Percentiles rank a stretch among this genome's conserved stretches.
These are phyloP conservation scores for Cremastinae sp. DNA, from an alignment of 2,888 invertebrate species.

Conservation along the genomic window DNA sequence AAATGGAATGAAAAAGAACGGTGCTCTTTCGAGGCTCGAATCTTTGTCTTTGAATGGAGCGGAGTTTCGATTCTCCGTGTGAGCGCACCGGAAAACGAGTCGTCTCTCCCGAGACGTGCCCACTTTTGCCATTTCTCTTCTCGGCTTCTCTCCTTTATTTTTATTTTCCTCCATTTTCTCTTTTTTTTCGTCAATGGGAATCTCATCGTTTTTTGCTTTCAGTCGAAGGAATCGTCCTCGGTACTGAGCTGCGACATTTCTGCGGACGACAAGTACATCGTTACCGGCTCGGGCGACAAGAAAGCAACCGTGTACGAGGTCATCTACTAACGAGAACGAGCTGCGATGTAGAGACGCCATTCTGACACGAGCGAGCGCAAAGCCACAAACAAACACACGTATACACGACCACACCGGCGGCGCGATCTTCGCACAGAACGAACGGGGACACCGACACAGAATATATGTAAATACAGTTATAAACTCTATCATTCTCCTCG, in stretches of 20 bases:
- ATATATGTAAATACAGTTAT: constrained; percentile 67
- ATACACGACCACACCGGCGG: neutral
- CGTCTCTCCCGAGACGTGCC: too few relatives aligned
- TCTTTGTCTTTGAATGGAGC: too few relatives aligned
- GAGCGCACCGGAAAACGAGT: too few relatives aligned
- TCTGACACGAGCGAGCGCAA: constrained; percentile 13
- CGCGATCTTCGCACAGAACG: constrained; percentile 24
- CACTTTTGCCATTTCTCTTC: too few relatives aligned
- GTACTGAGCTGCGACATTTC: constrained; percentile 99
- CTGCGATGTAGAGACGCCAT: constrained; percentile 29
- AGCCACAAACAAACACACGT: constrained; percentile 27
- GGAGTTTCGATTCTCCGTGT: too few relatives aligned
- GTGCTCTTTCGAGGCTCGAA: too few relatives aligned
- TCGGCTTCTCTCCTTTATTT: neutral
- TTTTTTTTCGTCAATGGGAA: constrained; percentile 33
- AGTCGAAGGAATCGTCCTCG: constrained; percentile 98
- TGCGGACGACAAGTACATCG: constrained; percentile 98
- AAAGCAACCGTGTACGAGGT: constrained; percentile 99
- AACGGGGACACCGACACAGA: constrained; percentile 44
- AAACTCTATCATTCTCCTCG: constrained; percentile 63
- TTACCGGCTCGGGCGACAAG: constrained; percentile 98
- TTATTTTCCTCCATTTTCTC: neutral
- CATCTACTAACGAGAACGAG: constrained; percentile 84
- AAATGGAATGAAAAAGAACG: too few relatives aligned
- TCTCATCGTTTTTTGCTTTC: constrained; percentile 69